Evolutionary conservation across 2,797 vertebrate genomes (phyloP).

Genomic region (Trichosurus vulpecula): DNA sequence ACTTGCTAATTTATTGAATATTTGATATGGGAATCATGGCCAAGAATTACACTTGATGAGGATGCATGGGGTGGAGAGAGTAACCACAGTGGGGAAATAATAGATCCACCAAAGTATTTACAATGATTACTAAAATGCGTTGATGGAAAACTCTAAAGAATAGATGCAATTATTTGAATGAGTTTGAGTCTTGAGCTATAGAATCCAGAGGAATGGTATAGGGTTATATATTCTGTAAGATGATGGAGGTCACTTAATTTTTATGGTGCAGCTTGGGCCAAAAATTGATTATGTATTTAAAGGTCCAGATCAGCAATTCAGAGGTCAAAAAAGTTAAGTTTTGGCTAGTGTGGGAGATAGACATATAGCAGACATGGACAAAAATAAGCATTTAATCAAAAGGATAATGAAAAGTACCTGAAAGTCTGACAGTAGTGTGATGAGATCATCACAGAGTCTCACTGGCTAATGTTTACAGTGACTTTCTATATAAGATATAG

Average conservation of each 20-base stretch:
- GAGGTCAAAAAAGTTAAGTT: neutral
- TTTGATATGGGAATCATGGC: neutral
- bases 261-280: neutral
- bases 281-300: neutral
- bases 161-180: neutral
- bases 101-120: neutral
- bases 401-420: neutral
- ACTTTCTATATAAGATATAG: neutral
- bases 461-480: neutral
- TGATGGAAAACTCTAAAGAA: neutral
- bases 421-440: neutral
- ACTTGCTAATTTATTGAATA: neutral
- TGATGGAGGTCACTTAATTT: neutral
- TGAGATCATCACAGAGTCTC: neutral
- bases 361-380: neutral
- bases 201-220: neutral
- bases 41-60: neutral
- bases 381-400: neutral
- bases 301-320: neutral
- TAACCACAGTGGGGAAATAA: neutral
- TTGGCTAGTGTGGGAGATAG: neutral
- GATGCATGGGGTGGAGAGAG: neutral
- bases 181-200: neutral
- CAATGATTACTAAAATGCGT: neutral
- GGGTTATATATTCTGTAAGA: neutral